Evolutionary conservation across 2,888 invertebrate species (phyloP), one percentile per base, ranked within the genome.

Genomic region (Panopea generosa): DNA sequence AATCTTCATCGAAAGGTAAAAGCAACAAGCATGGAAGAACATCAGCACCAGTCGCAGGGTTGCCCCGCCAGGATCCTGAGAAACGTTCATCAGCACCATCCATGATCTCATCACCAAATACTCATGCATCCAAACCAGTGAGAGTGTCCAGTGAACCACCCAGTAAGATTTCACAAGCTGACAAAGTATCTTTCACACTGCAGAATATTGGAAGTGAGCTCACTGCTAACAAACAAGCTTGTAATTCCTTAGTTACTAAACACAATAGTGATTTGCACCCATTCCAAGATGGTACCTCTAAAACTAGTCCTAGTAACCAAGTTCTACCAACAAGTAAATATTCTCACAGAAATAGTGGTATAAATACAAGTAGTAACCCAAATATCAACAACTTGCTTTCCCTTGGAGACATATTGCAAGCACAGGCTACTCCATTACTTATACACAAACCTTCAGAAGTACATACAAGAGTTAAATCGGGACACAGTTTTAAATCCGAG

Each of bases 141-240:
- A 56, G 78, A 43, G 66, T 78, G 20, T 56, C 73, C 22, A 78
- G 73, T 67, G 78, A 78, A 47, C 68, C 77, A 24, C 53, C 55
- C 33, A 72, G 77, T 77, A 77, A 77, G 72, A 49, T 33, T n/a
- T 57, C 62, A 63, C 61, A 59, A 4, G 26, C 43, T 53, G 55
- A 56, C 50, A 26, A 50, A 14, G n/a, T 76, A 16, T 76, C 76
- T 56, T 55, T 61, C 52, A 50, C 70, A 24, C 45, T 62, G 59
- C 63, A 56, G 27, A 55, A 22, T 14, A n/a, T n/a, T n/a, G n/a
- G n/a, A n/a, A n/a, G n/a, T n/a, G n/a, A n/a, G n/a, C n/a, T n/a
- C n/a, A 38, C 40, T 59, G 52, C 40, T 40, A 33, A 49, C 38
- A 57, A 62, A 50, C 22, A 18, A 57, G 38, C 57, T 59, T 50